phyloP scores from a whole-genome alignment of 2,888 invertebrate species.

The Trichogramma dendrolimi region DNA sequence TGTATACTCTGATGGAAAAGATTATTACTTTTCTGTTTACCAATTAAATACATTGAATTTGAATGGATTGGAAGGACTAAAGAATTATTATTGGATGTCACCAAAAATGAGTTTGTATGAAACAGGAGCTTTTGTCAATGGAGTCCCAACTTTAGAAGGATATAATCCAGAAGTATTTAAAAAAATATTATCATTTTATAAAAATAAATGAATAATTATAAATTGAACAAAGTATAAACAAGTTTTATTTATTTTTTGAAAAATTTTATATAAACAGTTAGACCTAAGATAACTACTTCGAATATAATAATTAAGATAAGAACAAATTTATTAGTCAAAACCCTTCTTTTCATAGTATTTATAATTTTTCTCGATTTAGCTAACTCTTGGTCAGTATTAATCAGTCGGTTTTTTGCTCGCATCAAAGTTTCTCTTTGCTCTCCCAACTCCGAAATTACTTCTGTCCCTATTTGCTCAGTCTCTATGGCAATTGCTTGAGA shows the following conservation, averaged over 20 bases:
- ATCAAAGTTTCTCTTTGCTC: constrained; percentile 72
- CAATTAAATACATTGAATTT: constrained; percentile 80
- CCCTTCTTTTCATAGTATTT: constrained; percentile 64
- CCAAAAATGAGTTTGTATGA: constrained; percentile 64
- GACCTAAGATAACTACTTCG: constrained; percentile 64
- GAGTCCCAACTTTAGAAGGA: constrained; percentile 64
- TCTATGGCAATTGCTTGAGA: constrained; percentile 73
- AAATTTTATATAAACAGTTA: constrained; percentile 63
- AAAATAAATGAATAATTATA: constrained; percentile 54
- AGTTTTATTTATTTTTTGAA: constrained; percentile 43
- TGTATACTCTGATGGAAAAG: constrained; percentile 73
- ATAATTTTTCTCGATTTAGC: constrained; percentile 63
- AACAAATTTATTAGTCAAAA: constrained; percentile 72
- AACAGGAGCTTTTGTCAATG: constrained; percentile 62
- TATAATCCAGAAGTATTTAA: constrained; percentile 78
- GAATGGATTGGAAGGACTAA: constrained; percentile 57
- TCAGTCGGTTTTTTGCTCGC: constrained; percentile 63
- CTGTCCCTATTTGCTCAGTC: constrained; percentile 74
- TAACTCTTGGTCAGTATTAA: constrained; percentile 69
- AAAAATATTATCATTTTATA: constrained; percentile 75
- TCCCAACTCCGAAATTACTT: constrained; percentile 71
- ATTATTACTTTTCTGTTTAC: constrained; percentile 76
- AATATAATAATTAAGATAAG: constrained; percentile 69
- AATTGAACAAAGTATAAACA: constrained; percentile 8
- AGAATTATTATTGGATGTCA: constrained; percentile 78